Evolutionary conservation across 1,140 invertebrate species (phyloP).

Genomic region (Anadara kagoshimensis): DNA sequence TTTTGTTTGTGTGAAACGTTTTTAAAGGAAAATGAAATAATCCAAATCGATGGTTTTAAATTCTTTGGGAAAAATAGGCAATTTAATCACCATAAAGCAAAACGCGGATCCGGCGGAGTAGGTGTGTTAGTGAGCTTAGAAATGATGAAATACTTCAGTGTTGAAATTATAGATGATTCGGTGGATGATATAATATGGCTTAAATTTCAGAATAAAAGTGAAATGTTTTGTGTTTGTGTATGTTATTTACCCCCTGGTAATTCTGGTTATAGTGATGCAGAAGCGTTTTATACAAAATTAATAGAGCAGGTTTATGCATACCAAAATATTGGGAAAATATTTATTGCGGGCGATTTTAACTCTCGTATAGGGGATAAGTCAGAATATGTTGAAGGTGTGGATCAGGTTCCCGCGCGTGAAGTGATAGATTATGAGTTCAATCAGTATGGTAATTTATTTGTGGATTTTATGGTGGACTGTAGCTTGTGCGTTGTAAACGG

Average conservation of each 20-base stretch:
- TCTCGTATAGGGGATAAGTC: constrained; percentile 13
- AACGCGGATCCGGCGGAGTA: constrained; percentile 29
- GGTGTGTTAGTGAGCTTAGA: constrained; percentile 19
- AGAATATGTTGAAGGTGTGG: constrained; percentile 38
- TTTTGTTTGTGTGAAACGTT: constrained; percentile 30
- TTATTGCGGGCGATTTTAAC: constrained; percentile 20
- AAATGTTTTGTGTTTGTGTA: constrained; percentile 10
- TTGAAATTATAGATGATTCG: constrained; percentile 20
- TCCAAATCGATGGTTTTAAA: constrained; percentile 21
- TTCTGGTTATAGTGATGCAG: constrained; percentile 6
- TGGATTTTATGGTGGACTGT: no score
- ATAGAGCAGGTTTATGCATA: constrained; percentile 25
- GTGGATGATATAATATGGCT: constrained; percentile 30
- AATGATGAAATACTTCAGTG: not conserved
- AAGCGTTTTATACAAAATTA: constrained; percentile 33
- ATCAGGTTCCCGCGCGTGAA: constrained; percentile 26
- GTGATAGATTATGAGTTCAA: constrained; percentile 27
- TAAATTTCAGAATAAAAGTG: constrained; percentile 2
- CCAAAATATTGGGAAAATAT: constrained; percentile 29
- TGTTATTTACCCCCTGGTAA: constrained; percentile 34
- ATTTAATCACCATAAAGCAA: constrained; percentile 8
- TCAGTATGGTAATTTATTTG: constrained; percentile 30
- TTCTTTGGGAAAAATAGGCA: constrained; percentile 27
- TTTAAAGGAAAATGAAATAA: constrained; percentile 16
- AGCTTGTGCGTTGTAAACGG: no score